A percentile compares a stretch with the other conserved stretches of the same genome.
Evolutionary conservation across 2,113 vertebrate species (phyloP).

Genomic region (Dasyprocta punctata): DNA sequence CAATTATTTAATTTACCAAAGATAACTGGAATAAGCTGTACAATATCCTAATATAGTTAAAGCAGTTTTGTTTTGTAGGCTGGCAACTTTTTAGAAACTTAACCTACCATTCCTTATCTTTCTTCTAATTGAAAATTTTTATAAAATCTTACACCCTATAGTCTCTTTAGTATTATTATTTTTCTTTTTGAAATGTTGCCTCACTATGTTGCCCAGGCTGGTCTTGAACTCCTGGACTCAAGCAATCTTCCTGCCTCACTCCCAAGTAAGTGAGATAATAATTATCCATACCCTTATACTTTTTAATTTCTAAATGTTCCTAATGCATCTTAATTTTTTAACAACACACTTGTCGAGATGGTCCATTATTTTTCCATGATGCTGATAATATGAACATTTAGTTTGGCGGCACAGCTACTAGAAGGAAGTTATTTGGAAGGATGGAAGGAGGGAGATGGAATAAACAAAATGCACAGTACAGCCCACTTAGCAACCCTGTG

Average conservation of each 20-base stretch:
- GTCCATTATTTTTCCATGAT: not conserved
- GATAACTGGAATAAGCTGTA: not conserved
- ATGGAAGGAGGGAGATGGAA: not conserved
- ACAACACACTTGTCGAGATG: not conserved
- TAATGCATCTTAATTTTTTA: not conserved
- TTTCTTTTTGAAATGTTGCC: not conserved
- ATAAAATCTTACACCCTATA: not conserved
- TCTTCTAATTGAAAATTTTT: not conserved
- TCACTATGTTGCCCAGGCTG: not conserved
- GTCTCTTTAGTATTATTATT: not conserved
- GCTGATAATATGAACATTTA: not conserved
- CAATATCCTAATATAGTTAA: not conserved
- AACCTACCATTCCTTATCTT: not conserved
- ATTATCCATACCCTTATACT: not conserved
- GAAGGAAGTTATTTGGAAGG: not conserved
- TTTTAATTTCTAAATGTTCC: not conserved
- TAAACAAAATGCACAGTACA: not conserved
- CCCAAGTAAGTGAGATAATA: not conserved
- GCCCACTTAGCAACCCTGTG: not conserved
- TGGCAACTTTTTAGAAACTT: not conserved
- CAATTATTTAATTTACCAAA: conserved; percentile 50
- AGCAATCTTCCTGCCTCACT: not conserved
- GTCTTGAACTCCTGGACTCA: not conserved
- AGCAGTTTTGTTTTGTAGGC: not conserved
- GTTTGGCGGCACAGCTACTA: not conserved